A percentile compares a stretch with the other conserved stretches of the same genome.
Conservation (phyloP, 1,140 invertebrate species). For the Bombus huntii region DNA sequence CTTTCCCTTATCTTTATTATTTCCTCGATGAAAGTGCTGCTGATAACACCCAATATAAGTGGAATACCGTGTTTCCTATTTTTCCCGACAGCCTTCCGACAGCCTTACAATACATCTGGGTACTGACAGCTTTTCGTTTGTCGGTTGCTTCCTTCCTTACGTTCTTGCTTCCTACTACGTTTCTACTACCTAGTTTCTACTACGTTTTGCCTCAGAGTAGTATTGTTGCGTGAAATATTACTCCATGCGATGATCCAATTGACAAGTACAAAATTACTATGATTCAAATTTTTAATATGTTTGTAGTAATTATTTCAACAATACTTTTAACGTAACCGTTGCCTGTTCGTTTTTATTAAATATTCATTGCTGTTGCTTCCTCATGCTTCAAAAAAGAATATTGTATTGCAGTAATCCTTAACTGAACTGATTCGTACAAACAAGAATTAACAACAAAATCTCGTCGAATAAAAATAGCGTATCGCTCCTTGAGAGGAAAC, state of each 20-base stretch:
- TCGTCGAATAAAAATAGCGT: too few species aligned
- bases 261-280: background rate
- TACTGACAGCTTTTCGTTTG: background rate
- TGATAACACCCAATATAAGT: slow-evolving; percentile 34
- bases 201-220: background rate
- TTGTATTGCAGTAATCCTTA: too few species aligned
- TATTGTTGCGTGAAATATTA: background rate
- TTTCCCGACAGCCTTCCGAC: slow-evolving; percentile 9
- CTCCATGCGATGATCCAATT: background rate
- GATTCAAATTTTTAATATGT: background rate
- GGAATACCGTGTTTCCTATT: slow-evolving; percentile 48
- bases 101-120: slow-evolving; percentile 18
- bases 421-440: too few species aligned
- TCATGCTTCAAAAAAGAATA: too few species aligned
- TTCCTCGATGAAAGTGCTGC: background rate
- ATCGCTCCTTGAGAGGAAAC: too few species aligned
- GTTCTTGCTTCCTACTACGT: too few species aligned
- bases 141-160: background rate
- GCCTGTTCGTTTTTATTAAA: too few species aligned
- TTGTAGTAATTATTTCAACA: too few species aligned
- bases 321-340: too few species aligned
- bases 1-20: slow-evolving; percentile 27
- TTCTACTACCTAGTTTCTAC: too few species aligned
- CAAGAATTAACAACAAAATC: too few species aligned
- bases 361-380: too few species aligned